phyloP scores from a whole-genome alignment of 1,140 invertebrate species.

The Drosophila tani region DNA sequence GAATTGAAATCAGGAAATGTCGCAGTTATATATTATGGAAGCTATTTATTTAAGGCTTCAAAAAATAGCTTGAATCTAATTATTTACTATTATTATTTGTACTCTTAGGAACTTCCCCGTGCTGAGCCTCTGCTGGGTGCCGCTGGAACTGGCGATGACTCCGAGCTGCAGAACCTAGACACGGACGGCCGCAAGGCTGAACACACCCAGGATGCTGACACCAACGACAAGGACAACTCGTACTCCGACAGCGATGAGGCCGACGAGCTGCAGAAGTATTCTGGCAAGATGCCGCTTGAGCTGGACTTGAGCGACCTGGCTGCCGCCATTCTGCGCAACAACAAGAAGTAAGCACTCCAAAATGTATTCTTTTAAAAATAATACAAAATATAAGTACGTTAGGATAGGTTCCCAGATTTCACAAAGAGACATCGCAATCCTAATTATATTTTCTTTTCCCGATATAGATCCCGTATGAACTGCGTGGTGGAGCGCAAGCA shows the following conservation, averaged over 20 bases:
- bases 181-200: conserved; percentile 65
- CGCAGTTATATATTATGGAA: neutral
- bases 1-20: neutral
- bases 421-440: neutral
- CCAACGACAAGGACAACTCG: conserved; percentile 70
- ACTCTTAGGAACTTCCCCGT: conserved; percentile 76
- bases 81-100: neutral
- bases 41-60: neutral
- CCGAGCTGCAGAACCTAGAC: conserved; percentile 73
- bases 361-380: neutral
- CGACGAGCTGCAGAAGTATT: conserved; percentile 87
- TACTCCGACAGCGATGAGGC: conserved; percentile 84
- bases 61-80: neutral
- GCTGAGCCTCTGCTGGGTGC: conserved; percentile 81
- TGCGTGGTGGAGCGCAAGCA: conserved; percentile 94
- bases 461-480: conserved; percentile 90
- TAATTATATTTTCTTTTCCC: neutral
- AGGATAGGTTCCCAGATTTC: neutral
- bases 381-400: neutral
- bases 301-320: conserved; percentile 92
- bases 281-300: conserved; percentile 91
- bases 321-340: conserved; percentile 90
- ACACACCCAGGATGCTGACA: conserved; percentile 42
- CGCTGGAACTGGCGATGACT: conserved; percentile 67
- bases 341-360: conserved; percentile 87